These are phyloP conservation scores for Criorhina ranunculi DNA, from an alignment of 2,888 invertebrate genomes.

Conservation along the genomic window DNA sequence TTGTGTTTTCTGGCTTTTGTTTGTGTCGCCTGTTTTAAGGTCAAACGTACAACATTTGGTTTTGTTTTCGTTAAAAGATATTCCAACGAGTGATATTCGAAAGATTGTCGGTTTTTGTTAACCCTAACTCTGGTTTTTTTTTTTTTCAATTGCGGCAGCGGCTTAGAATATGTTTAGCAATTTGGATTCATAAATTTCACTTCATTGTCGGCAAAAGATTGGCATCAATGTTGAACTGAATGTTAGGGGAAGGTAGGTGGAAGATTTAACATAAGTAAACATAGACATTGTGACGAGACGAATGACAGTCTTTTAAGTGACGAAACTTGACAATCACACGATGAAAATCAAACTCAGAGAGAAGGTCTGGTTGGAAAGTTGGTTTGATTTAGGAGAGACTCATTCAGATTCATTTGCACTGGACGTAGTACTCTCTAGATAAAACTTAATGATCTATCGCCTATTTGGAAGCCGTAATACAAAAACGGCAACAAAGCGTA, in stretches of 20 bases:
- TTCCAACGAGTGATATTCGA: not conserved
- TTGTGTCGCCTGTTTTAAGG: conserved; percentile 20
- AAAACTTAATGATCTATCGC: too few relatives aligned
- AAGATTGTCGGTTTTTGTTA: not conserved
- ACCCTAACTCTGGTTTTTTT: not conserved
- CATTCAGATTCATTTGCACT: too few relatives aligned
- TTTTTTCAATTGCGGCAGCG: not conserved
- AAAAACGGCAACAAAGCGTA: too few relatives aligned
- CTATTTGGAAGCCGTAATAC: too few relatives aligned
- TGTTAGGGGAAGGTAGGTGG: not conserved
- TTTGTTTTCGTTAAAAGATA: not conserved
- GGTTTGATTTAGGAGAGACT: too few relatives aligned
- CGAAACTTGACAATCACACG: too few relatives aligned
- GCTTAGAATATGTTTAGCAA: conserved; percentile 8
- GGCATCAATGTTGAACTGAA: not conserved
- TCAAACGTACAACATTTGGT: conserved; percentile 22
- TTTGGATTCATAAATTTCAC: conserved; percentile 1
- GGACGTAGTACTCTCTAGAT: too few relatives aligned
- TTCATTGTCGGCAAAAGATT: conserved; percentile 5
- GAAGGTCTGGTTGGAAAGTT: too few relatives aligned
- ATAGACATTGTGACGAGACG: too few relatives aligned
- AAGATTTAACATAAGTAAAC: not conserved
- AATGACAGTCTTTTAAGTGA: too few relatives aligned
- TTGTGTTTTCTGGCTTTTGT: conserved; percentile 22
- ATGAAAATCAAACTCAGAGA: too few relatives aligned